Evolutionary conservation across 1,140 invertebrate genomes (phyloP).

Genomic region (Episyrphus balteatus): DNA sequence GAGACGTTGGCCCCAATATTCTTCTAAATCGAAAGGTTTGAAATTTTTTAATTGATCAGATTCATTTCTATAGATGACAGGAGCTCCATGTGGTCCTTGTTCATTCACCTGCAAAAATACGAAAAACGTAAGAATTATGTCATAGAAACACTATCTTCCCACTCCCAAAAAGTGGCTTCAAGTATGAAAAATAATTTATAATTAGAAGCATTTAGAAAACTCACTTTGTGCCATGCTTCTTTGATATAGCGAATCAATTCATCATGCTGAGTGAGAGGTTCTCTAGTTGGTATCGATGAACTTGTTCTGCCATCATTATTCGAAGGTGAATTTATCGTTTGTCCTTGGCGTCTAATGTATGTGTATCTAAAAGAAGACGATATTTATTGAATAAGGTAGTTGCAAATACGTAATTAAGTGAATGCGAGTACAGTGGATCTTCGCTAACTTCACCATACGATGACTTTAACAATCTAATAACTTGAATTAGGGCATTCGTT

Average conservation of each 20-base stretch:
- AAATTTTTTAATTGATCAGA: conserved; percentile 34
- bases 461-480: too few relatives aligned
- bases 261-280: conserved; percentile 29
- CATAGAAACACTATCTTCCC: not conserved
- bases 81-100: conserved; percentile 16
- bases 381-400: too few relatives aligned
- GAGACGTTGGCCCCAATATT: conserved; percentile 33
- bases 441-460: too few relatives aligned
- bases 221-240: conserved; percentile 33
- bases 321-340: conserved; percentile 7
- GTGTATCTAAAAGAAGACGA: conserved; percentile 24
- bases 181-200: too few relatives aligned
- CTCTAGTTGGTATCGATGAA: conserved; percentile 4
- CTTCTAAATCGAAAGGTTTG: conserved; percentile 33
- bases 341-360: conserved; percentile 27
- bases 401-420: too few relatives aligned
- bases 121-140: not conserved
- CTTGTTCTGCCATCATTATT: conserved; percentile 10
- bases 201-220: not conserved
- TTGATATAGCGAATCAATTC: conserved; percentile 32
- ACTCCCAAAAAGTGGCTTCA: not conserved
- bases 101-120: conserved; percentile 22
- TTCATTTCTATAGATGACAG: conserved; percentile 26
- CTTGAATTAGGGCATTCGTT: too few relatives aligned
- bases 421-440: too few relatives aligned